These are phyloP conservation scores for Megaceryle alcyon DNA, from an alignment of 2,797 vertebrate genomes.

Conservation along the genomic window DNA sequence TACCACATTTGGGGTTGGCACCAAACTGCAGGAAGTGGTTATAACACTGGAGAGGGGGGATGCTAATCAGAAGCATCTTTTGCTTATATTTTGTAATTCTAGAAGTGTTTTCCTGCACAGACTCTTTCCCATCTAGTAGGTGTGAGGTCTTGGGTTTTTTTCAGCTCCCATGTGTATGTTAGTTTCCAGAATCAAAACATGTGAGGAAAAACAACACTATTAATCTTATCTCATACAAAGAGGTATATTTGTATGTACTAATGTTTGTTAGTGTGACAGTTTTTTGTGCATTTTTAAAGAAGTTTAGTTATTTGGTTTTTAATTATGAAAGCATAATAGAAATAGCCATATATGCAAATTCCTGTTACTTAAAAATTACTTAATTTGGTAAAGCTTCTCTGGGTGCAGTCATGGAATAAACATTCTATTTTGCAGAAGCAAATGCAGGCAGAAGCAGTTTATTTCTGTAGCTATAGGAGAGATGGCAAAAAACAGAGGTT, in stretches of 20 bases:
- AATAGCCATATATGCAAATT: neutral
- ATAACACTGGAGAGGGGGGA: neutral
- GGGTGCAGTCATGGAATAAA: neutral
- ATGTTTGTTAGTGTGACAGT: neutral
- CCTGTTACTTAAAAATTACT: neutral
- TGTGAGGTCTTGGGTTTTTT: neutral
- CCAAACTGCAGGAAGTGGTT: neutral
- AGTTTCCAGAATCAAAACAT: neutral
- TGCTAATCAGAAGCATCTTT: neutral
- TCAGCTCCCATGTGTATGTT: neutral
- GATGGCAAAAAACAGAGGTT: neutral
- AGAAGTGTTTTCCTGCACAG: neutral
- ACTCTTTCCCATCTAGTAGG: neutral
- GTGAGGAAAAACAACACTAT: rapidly evolving
- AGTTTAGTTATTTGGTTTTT: neutral
- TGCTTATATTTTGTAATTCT: neutral
- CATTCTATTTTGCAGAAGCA: neutral
- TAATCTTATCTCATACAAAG: neutral
- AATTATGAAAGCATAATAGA: neutral
- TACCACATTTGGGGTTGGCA: neutral
- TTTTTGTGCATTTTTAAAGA: neutral
- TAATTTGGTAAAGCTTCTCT: neutral
- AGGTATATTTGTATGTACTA: neutral
- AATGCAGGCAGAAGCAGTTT: neutral
- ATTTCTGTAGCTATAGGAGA: neutral